Conservation (phyloP, 2,113 vertebrate genomes). For the Elachura formosa region DNA sequence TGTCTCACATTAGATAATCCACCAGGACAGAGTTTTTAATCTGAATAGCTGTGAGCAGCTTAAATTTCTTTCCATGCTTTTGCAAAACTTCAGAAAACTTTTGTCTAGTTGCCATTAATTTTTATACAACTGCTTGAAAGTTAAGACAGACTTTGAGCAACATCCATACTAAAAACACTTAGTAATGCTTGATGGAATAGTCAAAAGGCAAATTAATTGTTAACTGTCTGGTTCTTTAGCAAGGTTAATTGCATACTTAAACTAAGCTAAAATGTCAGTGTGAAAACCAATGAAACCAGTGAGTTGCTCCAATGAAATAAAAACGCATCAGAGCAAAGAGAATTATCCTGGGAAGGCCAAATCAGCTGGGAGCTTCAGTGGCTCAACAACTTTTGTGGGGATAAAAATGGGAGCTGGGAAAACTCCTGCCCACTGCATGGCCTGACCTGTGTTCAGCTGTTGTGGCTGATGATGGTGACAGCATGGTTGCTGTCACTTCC, state of each 20-base stretch:
- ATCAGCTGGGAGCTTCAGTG: neutral
- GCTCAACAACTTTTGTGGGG: neutral
- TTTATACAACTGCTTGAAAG: neutral
- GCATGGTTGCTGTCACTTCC: neutral
- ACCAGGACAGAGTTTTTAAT: neutral
- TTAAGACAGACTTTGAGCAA: neutral
- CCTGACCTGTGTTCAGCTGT: neutral
- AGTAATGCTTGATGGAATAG: neutral
- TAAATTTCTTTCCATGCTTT: neutral
- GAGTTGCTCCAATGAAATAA: neutral
- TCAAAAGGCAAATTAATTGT: neutral
- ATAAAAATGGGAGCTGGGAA: neutral
- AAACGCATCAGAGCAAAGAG: neutral
- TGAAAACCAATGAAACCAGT: neutral
- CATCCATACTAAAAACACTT: neutral
- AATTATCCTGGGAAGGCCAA: neutral
- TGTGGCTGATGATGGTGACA: neutral
- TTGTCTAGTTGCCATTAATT: neutral
- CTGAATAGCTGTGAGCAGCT: neutral
- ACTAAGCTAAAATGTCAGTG: neutral
- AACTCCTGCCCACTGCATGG: neutral
- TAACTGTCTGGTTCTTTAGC: neutral
- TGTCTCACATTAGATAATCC: neutral
- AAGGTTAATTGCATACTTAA: neutral
- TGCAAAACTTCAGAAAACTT: neutral